Evolutionary conservation across 1,140 invertebrate genomes (phyloP).

Genomic region (Armadillidium nasatum): DNA sequence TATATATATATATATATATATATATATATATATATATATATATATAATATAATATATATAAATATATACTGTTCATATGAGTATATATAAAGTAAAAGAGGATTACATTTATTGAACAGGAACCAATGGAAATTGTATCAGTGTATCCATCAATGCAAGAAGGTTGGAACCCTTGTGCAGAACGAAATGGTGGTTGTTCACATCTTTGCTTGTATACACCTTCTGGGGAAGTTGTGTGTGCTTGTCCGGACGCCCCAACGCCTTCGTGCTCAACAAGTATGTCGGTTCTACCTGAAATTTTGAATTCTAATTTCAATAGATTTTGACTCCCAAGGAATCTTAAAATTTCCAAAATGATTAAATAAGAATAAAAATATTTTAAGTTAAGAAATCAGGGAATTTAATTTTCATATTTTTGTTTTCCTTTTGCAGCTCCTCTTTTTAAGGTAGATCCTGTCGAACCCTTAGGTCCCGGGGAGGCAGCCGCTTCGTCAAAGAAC

Average conservation of each 20-base stretch:
- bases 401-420: too few relatives aligned
- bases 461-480: neutral
- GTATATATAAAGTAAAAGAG: neutral
- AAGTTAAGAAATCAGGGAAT: too few relatives aligned
- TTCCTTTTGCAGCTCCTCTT: neutral
- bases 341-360: too few relatives aligned
- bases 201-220: slow-evolving; percentile 80
- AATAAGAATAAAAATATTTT: too few relatives aligned
- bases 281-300: too few relatives aligned
- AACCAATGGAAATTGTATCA: slow-evolving; percentile 84
- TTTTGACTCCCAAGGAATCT: too few relatives aligned
- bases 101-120: slow-evolving; percentile 55
- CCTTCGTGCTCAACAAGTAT: slow-evolving; percentile 21
- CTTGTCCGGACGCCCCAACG: slow-evolving; percentile 64
- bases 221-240: slow-evolving; percentile 68
- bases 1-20: too few relatives aligned
- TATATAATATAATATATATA: neutral
- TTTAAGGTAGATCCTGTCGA: neutral
- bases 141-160: slow-evolving; percentile 52
- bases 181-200: slow-evolving; percentile 72
- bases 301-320: too few relatives aligned
- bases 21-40: too few relatives aligned
- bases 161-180: slow-evolving; percentile 60
- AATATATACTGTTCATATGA: neutral
- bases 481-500: neutral